Evolutionary conservation across 2,113 vertebrate genomes (phyloP), one percentile per base, ranked within the genome.

Genomic region (Oncorhynchus keta): DNA sequence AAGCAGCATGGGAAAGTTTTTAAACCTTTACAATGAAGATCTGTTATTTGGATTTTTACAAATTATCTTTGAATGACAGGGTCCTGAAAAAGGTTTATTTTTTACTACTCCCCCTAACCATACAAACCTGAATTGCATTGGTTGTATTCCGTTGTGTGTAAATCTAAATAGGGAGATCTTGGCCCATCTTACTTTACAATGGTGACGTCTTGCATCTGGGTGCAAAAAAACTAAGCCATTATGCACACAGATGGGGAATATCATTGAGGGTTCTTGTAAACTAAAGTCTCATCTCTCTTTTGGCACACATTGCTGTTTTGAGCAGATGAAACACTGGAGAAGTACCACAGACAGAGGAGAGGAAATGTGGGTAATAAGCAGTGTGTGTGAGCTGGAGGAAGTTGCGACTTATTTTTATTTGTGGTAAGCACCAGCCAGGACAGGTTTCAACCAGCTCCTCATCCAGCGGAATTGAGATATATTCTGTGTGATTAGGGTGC

Each of bases 401-500:
- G 5, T 12, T 81, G 62, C 45, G 66, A 66, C 26, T 70, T 55
- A 9, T 69, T 69, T 32, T 8, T 4, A 22, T 35, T 18, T 72
- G 69, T 30, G 64, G 55, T 76, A 70, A 66, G 20, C 75, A 70
- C 70, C 32, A 65, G 45, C 32, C 67, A 30, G 55, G 75, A 61
- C 77, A 73, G 72, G 74, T 49, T 75, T 71, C 48, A 74, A 61
- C 75, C 59, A 66, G 77, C 32, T 26, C 73, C 30, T 67, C 30
- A 39, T 28, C 64, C 9, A 24, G 65, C 66, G 20, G 20, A 51
- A 26, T 16, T 16, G 51, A 48, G 18, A 26, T 59, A 3, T 28
- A 39, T 78, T 68, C 18, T 4, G 61, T 35, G 3, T 18, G 79
- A 3, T n/a, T 70, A 74, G 6, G 82, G 74, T 82, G 74, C 77